These are phyloP conservation scores for Drosophila ercepeae DNA, from an alignment of 1,140 invertebrate genomes.

Conservation along the genomic window DNA sequence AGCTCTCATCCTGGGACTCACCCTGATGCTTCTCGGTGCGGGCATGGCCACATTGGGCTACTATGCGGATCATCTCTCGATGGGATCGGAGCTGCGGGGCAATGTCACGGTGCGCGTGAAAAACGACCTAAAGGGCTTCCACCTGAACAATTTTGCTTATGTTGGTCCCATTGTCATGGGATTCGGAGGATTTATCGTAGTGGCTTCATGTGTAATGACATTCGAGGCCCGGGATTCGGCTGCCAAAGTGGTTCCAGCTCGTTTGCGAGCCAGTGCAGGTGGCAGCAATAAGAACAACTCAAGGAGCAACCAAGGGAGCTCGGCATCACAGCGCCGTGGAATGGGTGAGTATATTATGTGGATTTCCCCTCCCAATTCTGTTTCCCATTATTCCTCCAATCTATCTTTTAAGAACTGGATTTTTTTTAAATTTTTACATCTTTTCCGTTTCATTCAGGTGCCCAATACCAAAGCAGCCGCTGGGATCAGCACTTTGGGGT, in stretches of 20 bases:
- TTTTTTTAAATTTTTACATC: neutral
- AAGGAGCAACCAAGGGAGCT: conserved; percentile 83
- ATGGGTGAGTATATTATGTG: conserved; percentile 82
- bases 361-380: too few relatives aligned
- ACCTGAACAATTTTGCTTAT: conserved; percentile 95
- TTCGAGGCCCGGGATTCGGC: conserved; percentile 95
- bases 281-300: conserved; percentile 72
- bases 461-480: conserved; percentile 84
- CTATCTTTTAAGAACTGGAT: too few relatives aligned
- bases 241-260: conserved; percentile 92
- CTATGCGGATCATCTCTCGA: conserved; percentile 92
- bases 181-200: conserved; percentile 95
- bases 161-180: conserved; percentile 97
- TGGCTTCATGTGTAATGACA: conserved; percentile 97
- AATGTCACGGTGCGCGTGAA: conserved; percentile 91
- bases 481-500: conserved; percentile 88
- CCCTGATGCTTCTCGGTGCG: conserved; percentile 93
- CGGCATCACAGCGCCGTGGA: conserved; percentile 79
- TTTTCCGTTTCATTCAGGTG: conserved; percentile 36
- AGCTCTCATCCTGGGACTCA: conserved; percentile 91
- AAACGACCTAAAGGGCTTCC: conserved; percentile 91
- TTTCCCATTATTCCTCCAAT: too few relatives aligned
- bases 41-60: conserved; percentile 96
- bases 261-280: conserved; percentile 86
- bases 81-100: conserved; percentile 89